These are phyloP conservation scores for Macropis europaea DNA, from an alignment of 2,888 invertebrate species.

Conservation along the genomic window DNA sequence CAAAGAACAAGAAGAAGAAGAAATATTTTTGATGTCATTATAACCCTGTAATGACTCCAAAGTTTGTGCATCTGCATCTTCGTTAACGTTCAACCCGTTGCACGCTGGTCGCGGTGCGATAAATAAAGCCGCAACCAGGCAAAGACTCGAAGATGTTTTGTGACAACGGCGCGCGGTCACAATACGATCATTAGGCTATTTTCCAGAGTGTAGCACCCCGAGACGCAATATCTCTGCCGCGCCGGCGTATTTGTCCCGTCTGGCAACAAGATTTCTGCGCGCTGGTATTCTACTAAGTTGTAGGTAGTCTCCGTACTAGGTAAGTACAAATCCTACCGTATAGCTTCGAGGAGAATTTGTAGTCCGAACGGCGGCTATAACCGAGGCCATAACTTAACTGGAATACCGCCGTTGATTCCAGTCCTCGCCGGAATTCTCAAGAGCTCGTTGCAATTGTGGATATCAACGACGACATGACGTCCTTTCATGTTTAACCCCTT, in stretches of 20 bases:
- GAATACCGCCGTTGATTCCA: slow-evolving; percentile 57
- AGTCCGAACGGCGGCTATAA: slow-evolving; percentile 63
- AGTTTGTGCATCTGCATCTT: slow-evolving; percentile 51
- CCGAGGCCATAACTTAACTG: slow-evolving; percentile 65
- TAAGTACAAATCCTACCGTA: slow-evolving; percentile 64
- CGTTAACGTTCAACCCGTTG: slow-evolving; percentile 49
- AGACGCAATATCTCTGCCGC: slow-evolving; percentile 59
- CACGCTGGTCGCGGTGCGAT: slow-evolving; percentile 33
- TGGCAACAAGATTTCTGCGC: slow-evolving; percentile 61
- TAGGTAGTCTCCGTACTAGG: slow-evolving; percentile 62
- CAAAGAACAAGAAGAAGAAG: too few relatives aligned
- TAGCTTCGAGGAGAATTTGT: slow-evolving; percentile 62
- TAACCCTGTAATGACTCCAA: slow-evolving; percentile 25
- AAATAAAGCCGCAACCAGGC: slow-evolving; percentile 45
- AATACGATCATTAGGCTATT: slow-evolving; percentile 65
- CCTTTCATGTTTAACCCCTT: slow-evolving; percentile 30
- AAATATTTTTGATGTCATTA: too few relatives aligned
- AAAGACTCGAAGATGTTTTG: slow-evolving; percentile 46
- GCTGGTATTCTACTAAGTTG: slow-evolving; percentile 61
- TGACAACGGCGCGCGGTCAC: slow-evolving; percentile 56
- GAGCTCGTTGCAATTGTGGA: slow-evolving; percentile 41
- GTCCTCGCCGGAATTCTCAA: slow-evolving; percentile 42
- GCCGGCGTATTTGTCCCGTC: slow-evolving; percentile 60
- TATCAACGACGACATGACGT: slow-evolving; percentile 51
- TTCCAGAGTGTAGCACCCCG: slow-evolving; percentile 54